A percentile compares a stretch with the other conserved stretches of the same genome.
Evolutionary conservation across 2,888 invertebrate genomes (phyloP).

Genomic region (Sarcophaga caerulescens): DNA sequence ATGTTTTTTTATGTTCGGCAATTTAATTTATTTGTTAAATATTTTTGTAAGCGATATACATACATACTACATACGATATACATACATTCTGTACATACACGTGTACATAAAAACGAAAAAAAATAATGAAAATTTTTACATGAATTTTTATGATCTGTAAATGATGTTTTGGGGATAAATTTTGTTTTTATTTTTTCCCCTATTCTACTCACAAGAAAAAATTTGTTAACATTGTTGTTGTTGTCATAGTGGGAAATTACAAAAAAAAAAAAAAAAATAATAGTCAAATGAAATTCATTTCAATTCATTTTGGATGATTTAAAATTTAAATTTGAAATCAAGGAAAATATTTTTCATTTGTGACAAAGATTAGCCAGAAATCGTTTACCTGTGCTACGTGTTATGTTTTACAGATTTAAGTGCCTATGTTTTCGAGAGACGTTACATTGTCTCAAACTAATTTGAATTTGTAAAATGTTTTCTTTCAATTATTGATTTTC

Average conservation of each 20-base stretch:
- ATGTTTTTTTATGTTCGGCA: constrained; percentile 21
- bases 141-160: constrained; percentile 43
- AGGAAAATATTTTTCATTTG: background rate
- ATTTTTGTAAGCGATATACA: background rate
- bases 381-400: background rate
- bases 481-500: too few species aligned
- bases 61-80: too few species aligned
- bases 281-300: constrained; percentile 17
- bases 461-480: too few species aligned
- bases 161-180: constrained; percentile 1
- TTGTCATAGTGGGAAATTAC: background rate
- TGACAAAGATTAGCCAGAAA: constrained; percentile 5
- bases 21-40: constrained; percentile 38
- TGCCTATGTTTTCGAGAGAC: background rate
- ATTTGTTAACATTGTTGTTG: constrained; percentile 4
- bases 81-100: background rate
- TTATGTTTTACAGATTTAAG: background rate
- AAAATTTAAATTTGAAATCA: background rate
- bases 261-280: too few species aligned
- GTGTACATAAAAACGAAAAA: background rate
- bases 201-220: background rate
- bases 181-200: background rate
- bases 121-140: background rate
- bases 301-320: background rate
- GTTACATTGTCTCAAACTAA: too few species aligned